Evolutionary conservation across 2,113 vertebrate genomes (phyloP).

Genomic region (Lamprotornis superbus): DNA sequence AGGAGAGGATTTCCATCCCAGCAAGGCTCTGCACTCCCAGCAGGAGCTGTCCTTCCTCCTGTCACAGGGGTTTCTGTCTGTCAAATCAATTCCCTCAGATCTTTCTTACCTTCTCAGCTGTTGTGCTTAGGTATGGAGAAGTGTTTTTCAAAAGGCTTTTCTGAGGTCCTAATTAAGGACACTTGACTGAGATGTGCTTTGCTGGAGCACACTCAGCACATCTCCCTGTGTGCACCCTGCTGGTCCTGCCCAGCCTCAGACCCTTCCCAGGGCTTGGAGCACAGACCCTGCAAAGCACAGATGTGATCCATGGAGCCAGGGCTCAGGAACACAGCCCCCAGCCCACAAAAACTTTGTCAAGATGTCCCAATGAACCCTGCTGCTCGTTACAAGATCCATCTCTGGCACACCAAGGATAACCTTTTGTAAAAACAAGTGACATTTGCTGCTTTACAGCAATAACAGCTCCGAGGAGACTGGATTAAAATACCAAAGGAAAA

Average conservation of each 20-base stretch:
- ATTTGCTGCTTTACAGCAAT: not conserved
- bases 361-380: not conserved
- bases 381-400: not conserved
- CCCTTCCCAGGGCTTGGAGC: not conserved
- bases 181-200: not conserved
- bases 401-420: not conserved
- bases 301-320: not conserved
- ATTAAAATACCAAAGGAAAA: slow-evolving; percentile 23
- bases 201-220: not conserved
- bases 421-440: not conserved
- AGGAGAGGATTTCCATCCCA: not conserved
- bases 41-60: not conserved
- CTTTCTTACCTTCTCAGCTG: not conserved
- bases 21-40: not conserved
- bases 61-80: not conserved
- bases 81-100: not conserved
- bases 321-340: not conserved
- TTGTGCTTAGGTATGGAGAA: not conserved
- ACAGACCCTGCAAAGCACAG: not conserved
- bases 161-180: not conserved
- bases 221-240: not conserved
- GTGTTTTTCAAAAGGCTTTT: not conserved
- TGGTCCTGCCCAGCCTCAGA: not conserved
- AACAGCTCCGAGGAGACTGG: not conserved
- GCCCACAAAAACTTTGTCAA: not conserved